These are phyloP conservation scores for Zootermopsis nevadensis DNA, from an alignment of 2,888 invertebrate species.

Conservation along the genomic window DNA sequence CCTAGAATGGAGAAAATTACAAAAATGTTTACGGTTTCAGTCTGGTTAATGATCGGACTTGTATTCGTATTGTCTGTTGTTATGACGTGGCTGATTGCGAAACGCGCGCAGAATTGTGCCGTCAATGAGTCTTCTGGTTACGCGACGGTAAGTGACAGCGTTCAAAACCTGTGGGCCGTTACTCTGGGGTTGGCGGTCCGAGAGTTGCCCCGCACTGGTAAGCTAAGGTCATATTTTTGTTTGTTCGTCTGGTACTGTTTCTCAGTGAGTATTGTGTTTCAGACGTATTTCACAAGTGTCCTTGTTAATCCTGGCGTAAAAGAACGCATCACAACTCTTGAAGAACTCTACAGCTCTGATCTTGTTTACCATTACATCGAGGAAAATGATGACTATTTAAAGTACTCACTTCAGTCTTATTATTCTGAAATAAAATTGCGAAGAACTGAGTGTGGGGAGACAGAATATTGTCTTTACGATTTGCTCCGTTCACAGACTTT, in stretches of 20 bases:
- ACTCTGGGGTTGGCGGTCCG: neutral
- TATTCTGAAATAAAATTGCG: neutral
- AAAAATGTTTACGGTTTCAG: conserved; percentile 1
- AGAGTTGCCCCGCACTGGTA: neutral
- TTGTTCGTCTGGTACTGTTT: conserved; percentile 30
- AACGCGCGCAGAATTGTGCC: neutral
- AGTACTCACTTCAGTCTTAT: neutral
- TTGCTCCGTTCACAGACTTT: neutral
- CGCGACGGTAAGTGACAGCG: neutral
- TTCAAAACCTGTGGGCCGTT: neutral
- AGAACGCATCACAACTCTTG: conserved; percentile 1
- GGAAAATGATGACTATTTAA: neutral
- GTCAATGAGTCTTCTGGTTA: neutral
- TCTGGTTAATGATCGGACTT: neutral
- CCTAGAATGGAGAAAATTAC: conserved; percentile 27
- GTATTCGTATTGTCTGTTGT: neutral
- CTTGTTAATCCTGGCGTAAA: conserved; percentile 1
- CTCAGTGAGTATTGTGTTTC: neutral
- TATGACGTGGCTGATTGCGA: neutral
- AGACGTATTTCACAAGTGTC: conserved; percentile 11
- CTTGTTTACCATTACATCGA: neutral
- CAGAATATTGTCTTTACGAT: conserved; percentile 6
- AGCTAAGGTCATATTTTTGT: neutral
- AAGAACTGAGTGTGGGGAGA: neutral
- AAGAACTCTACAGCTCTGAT: conserved; percentile 10